Conservation (phyloP, 1,140 invertebrate species). For the Habropoda laboriosa region DNA sequence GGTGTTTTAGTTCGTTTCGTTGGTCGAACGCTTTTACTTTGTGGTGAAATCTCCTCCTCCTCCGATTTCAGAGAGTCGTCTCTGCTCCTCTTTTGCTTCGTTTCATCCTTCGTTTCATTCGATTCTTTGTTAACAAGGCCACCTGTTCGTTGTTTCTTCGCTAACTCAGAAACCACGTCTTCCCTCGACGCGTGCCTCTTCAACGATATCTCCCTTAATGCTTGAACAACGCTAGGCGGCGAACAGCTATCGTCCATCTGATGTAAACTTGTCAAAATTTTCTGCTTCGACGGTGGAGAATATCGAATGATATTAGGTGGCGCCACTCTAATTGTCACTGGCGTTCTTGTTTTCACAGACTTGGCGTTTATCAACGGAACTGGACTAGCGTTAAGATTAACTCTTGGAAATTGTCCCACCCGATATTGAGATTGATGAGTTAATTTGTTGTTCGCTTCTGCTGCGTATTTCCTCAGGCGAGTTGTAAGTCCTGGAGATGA, state of each 20-base stretch:
- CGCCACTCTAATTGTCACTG: slow-evolving; percentile 77
- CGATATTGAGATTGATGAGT: slow-evolving; percentile 77
- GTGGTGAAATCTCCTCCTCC: slow-evolving; percentile 73
- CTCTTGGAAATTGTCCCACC: slow-evolving; percentile 78
- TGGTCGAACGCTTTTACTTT: slow-evolving; percentile 71
- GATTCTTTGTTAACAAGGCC: slow-evolving; percentile 65
- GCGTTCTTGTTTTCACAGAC: slow-evolving; percentile 65
- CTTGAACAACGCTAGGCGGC: slow-evolving; percentile 54
- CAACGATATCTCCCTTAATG: slow-evolving; percentile 74
- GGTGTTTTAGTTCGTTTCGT: slow-evolving; percentile 76
- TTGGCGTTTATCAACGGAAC: slow-evolving; percentile 74
- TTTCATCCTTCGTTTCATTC: slow-evolving; percentile 77
- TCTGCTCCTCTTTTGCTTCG: slow-evolving; percentile 76
- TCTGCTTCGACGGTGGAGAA: slow-evolving; percentile 69
- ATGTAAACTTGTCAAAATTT: slow-evolving; percentile 60
- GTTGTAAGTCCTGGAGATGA: slow-evolving; percentile 77
- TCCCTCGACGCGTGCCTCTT: slow-evolving; percentile 79
- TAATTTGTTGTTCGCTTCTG: slow-evolving; percentile 74
- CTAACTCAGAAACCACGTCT: slow-evolving; percentile 72
- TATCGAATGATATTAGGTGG: slow-evolving; percentile 71
- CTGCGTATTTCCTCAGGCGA: slow-evolving; percentile 78
- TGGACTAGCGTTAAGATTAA: slow-evolving; percentile 77
- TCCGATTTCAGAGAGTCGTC: slow-evolving; percentile 77
- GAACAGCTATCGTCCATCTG: slow-evolving; percentile 34
- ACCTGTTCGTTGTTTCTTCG: slow-evolving; percentile 78